A percentile compares a stretch with the other conserved stretches of the same genome.
Conservation (phyloP, 2,888 invertebrate species). For the Parasteatoda lunata region DNA sequence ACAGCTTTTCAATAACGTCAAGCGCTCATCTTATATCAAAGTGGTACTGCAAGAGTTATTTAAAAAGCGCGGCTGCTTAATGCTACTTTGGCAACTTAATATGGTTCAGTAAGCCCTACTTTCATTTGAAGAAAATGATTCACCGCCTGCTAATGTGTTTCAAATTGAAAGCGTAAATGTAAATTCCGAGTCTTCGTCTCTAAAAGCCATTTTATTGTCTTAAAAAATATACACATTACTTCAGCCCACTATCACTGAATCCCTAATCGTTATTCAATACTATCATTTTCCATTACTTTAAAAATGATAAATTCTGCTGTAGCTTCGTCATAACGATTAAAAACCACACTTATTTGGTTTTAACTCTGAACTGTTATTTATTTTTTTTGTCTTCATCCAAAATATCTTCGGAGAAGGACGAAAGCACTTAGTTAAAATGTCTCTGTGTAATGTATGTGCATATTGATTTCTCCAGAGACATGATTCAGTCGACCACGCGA, state of each 20-base stretch:
- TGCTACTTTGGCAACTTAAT: background rate
- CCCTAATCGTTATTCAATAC: slow-evolving; percentile 62
- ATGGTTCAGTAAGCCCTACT: background rate
- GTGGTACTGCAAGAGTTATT: too few species aligned
- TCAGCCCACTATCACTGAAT: slow-evolving; percentile 22
- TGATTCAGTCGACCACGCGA: slow-evolving; percentile 40
- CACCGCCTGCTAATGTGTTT: slow-evolving; percentile 26
- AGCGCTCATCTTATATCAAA: too few species aligned
- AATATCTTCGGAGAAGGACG: slow-evolving; percentile 28
- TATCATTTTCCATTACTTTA: slow-evolving; percentile 52
- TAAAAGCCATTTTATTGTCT: slow-evolving; percentile 24
- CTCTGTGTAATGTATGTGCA: slow-evolving; percentile 57
- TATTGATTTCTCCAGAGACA: slow-evolving; percentile 61
- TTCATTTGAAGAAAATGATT: background rate
- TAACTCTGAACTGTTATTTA: slow-evolving; percentile 11
- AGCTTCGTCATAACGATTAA: slow-evolving; percentile 30
- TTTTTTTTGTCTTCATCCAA: slow-evolving; percentile 12
- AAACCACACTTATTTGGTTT: slow-evolving; percentile 10
- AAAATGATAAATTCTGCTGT: slow-evolving; percentile 35
- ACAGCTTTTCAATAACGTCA: too few species aligned
- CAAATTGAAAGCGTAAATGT: slow-evolving; percentile 16
- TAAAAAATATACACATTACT: slow-evolving; percentile 44
- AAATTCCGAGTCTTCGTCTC: slow-evolving; percentile 22
- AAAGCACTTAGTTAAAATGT: slow-evolving; percentile 65
- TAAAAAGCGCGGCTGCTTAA: background rate